phyloP scores from a whole-genome alignment of 2,888 invertebrate species.

The Drosophila vallismaia region DNA sequence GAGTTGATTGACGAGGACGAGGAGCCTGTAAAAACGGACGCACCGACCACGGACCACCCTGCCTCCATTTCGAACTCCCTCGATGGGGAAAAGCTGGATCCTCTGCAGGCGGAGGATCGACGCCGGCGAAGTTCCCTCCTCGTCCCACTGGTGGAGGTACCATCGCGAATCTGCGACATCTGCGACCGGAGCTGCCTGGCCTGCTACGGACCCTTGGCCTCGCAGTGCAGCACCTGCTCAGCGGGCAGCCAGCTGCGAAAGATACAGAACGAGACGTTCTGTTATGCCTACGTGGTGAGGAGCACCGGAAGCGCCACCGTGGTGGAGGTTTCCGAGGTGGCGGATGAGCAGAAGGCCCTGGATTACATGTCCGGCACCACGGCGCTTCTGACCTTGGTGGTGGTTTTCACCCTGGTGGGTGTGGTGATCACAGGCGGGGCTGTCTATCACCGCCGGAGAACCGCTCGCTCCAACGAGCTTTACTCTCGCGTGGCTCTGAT shows the following conservation, averaged over 20 bases:
- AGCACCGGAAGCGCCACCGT: slow-evolving; percentile 75
- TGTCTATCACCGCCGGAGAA: slow-evolving; percentile 42
- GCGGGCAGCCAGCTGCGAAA: slow-evolving; percentile 79
- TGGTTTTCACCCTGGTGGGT: slow-evolving; percentile 49
- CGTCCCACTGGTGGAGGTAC: slow-evolving; percentile 33
- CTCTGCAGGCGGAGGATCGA: slow-evolving; percentile 74
- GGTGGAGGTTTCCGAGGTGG: slow-evolving; percentile 48
- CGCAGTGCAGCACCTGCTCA: slow-evolving; percentile 81
- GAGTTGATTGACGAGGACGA: slow-evolving; percentile 13
- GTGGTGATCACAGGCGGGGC: slow-evolving; percentile 44
- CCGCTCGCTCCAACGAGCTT: slow-evolving; percentile 48
- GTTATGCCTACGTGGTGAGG: slow-evolving; percentile 80
- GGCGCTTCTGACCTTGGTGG: slow-evolving; percentile 60
- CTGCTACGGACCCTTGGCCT: slow-evolving; percentile 79
- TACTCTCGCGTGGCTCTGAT: slow-evolving; percentile 78
- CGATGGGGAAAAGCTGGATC: slow-evolving; percentile 55
- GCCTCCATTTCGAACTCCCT: slow-evolving; percentile 22
- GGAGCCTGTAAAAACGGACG: slow-evolving; percentile 21
- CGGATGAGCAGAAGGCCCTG: slow-evolving; percentile 14
- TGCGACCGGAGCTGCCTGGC: slow-evolving; percentile 81
- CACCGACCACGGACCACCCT: slow-evolving; percentile 13
- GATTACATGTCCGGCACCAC: slow-evolving; percentile 59
- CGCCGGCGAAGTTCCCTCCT: slow-evolving; percentile 28
- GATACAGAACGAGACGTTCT: slow-evolving; percentile 78
- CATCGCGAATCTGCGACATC: slow-evolving; percentile 59